phyloP scores from a whole-genome alignment of 2,113 vertebrate species.

The Zeus faber region DNA sequence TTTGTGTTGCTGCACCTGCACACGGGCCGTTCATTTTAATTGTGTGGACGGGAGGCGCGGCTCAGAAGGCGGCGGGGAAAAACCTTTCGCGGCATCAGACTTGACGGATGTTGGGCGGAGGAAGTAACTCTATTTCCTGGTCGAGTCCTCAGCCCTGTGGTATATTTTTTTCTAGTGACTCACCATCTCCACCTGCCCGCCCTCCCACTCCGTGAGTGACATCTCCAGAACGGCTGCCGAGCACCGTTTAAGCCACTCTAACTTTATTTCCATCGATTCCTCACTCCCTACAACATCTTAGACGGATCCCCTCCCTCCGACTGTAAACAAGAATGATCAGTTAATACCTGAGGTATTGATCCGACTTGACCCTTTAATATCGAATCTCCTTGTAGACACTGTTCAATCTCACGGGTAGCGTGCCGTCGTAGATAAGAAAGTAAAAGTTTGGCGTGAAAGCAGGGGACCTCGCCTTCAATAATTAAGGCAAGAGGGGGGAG shows the following conservation, averaged over 20 bases:
- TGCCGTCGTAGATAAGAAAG: slow-evolving; percentile 27
- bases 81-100: too few relatives aligned
- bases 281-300: slow-evolving; percentile 37
- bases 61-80: slow-evolving; percentile 12
- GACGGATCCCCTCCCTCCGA: slow-evolving; percentile 44
- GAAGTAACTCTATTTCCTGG: slow-evolving; percentile 26
- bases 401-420: slow-evolving; percentile 56
- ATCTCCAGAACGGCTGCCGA: slow-evolving; percentile 18
- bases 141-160: background rate
- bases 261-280: slow-evolving; percentile 62
- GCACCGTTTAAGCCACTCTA: slow-evolving; percentile 43
- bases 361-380: slow-evolving; percentile 41
- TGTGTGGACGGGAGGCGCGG: too few relatives aligned
- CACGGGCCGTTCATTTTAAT: too few relatives aligned
- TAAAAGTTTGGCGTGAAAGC: slow-evolving; percentile 18
- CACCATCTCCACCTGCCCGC: too few relatives aligned
- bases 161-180: too few relatives aligned
- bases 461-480: background rate
- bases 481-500: slow-evolving; percentile 6
- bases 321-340: slow-evolving; percentile 57
- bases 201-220: too few relatives aligned
- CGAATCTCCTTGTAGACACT: slow-evolving; percentile 35
- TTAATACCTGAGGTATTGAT: slow-evolving; percentile 54
- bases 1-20: background rate
- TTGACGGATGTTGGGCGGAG: slow-evolving; percentile 19